These are phyloP conservation scores for Cercopithecus mona DNA, from an alignment of 2,113 vertebrate species.

Conservation along the genomic window DNA sequence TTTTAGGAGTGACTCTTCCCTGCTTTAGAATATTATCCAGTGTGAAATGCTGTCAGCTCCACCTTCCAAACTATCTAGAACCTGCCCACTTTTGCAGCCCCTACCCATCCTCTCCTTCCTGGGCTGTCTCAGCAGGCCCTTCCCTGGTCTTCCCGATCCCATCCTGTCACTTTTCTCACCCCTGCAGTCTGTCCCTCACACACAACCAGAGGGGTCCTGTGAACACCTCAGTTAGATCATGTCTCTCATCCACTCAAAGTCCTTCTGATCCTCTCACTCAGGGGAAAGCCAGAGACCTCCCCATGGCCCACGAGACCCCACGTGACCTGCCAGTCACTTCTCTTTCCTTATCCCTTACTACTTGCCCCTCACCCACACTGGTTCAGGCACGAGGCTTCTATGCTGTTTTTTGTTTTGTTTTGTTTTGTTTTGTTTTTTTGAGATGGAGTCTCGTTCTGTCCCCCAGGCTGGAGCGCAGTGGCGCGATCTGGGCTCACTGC, in stretches of 20 bases:
- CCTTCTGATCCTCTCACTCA: background rate
- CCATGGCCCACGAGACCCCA: rapidly evolving
- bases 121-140: background rate
- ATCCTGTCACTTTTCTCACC: too few species aligned
- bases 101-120: background rate
- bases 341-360: background rate
- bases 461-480: too few species aligned
- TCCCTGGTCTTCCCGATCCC: background rate
- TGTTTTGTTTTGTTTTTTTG: too few species aligned
- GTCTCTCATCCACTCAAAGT: background rate
- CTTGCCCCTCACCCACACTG: background rate
- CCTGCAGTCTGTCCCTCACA: background rate
- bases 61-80: background rate
- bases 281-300: background rate
- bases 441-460: too few species aligned
- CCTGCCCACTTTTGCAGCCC: background rate
- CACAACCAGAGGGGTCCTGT: background rate
- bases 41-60: background rate
- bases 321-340: background rate
- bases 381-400: background rate
- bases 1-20: background rate
- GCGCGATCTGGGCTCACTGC: too few species aligned
- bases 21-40: background rate
- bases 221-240: background rate
- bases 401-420: background rate